Base-by-base conservation (phyloP, 2,888 invertebrate species). In the Orgyia antiqua region DNA sequence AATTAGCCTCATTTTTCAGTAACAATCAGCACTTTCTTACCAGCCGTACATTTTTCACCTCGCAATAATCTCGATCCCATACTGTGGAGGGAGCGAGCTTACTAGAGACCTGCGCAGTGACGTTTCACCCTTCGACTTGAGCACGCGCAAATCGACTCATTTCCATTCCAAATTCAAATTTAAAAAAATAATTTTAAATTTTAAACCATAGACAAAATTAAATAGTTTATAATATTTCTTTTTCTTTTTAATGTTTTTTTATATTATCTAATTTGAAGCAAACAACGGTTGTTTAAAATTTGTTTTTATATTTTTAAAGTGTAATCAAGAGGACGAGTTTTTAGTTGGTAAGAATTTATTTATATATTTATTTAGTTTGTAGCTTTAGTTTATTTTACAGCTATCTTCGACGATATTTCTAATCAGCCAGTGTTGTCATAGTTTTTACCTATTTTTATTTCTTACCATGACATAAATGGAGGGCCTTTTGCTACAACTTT, bases 81-180 rank as follows among this genome's bases (percentile, higher is more conserved):
- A 30, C 26, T 29, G 27, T 31, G 39, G 38, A 44, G 30, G 41
- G 32, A 37, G 44, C 33, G 27, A 27, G 39, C 27, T 24, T 18
- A 27, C 10, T 30, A 18, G 15, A 27, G 12, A 38, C 39, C 33
- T 29, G 33, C 41, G 29, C 43, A 42, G 54, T 57, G 55, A 56
- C 55, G 54, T 57, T 51, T 44, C 42, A 36, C 34, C 39, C 42
- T 41, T 35, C 45, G 39, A 10, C 26, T 42, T 30, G 40, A 57
- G 43, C 34, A 39, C 33, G 44, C 54, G 54, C 54, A 42, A 34
- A 42, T 29, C 21, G 49, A 42, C 28, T 53, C 31, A 36, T 28
- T 39, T 15, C 36, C 17, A 12, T 4, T 20, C 29, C 13, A 11
- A 36, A 35, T 45, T 35, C n/a, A 15, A 33, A 31, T 29, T 13